A percentile compares a stretch with the other conserved stretches of the same genome.
phyloP scores from a whole-genome alignment of 1,140 invertebrate species.

The Argopecten irradians region DNA sequence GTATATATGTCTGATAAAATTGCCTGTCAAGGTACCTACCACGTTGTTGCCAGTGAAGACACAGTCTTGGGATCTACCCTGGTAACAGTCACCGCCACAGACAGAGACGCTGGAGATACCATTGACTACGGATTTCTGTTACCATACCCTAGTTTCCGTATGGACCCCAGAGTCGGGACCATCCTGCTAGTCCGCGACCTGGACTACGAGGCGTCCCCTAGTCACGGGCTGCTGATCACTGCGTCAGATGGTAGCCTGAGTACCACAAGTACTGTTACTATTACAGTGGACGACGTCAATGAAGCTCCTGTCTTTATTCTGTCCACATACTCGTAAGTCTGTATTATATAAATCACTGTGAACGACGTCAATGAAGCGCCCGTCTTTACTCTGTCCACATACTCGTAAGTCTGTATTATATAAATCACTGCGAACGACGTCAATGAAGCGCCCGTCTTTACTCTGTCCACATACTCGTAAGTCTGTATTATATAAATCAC shows the following conservation, averaged over 20 bases:
- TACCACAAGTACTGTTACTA: background rate
- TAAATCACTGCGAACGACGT: too few relatives aligned
- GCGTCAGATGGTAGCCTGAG: constrained; percentile 14
- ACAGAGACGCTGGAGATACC: constrained; percentile 26
- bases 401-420: too few relatives aligned
- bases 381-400: too few relatives aligned
- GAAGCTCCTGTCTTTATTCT: background rate
- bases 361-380: too few relatives aligned
- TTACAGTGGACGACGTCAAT: constrained; percentile 26
- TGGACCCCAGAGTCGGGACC: constrained; percentile 31
- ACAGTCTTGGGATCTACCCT: background rate
- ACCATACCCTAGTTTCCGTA: constrained; percentile 28
- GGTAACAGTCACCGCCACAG: constrained; percentile 11
- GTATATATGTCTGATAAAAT: too few relatives aligned
- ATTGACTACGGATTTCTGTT: background rate
- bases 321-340: constrained; percentile 19
- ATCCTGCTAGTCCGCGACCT: background rate
- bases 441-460: too few relatives aligned
- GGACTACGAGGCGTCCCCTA: background rate
- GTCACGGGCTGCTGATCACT: background rate
- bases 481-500: too few relatives aligned
- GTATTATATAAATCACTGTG: too few relatives aligned
- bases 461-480: too few relatives aligned
- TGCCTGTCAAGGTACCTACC: background rate
- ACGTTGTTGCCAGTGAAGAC: background rate